A percentile compares a stretch with the other conserved stretches of the same genome.
These are phyloP conservation scores for Drosophila fulvimacula DNA, from an alignment of 2,888 invertebrate species.

Conservation along the genomic window DNA sequence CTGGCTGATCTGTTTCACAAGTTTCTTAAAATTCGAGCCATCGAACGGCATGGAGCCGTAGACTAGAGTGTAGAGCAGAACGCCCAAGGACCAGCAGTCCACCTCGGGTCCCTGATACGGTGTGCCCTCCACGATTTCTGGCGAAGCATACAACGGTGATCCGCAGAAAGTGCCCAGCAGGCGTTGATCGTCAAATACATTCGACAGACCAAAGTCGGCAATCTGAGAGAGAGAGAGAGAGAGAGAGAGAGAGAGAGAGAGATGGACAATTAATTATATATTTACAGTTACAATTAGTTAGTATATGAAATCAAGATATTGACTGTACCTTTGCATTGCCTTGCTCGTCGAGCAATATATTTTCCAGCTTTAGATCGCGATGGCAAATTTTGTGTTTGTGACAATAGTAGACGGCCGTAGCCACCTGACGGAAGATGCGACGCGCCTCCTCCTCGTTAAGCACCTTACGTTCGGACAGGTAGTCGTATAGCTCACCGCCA, in stretches of 20 bases:
- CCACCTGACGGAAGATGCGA: constrained; percentile 97
- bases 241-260: no score
- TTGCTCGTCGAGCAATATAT: constrained; percentile 95
- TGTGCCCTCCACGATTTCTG: constrained; percentile 98
- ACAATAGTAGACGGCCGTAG: constrained; percentile 98
- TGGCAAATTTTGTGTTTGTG: constrained; percentile 99
- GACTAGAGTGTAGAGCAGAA: constrained; percentile 97
- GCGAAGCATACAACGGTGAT: constrained; percentile 97
- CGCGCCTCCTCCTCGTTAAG: constrained; percentile 96
- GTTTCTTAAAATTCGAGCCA: constrained; percentile 98
- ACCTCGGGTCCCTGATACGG: constrained; percentile 99
- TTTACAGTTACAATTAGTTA: background rate
- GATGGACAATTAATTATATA: no score
- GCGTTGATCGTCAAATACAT: constrained; percentile 96
- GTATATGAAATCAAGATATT: no score
- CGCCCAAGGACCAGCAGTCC: constrained; percentile 97
- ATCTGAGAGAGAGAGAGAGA: constrained; percentile 87
- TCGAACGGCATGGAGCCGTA: constrained; percentile 99
- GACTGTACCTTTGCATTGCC: constrained; percentile 94
- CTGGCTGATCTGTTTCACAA: constrained; percentile 98
- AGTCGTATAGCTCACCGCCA: constrained; percentile 99
- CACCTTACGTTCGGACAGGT: constrained; percentile 95
- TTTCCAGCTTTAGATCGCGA: constrained; percentile 97
- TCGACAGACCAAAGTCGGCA: constrained; percentile 99
- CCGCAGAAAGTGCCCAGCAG: constrained; percentile 97